Evolutionary conservation across 2,113 vertebrate genomes (phyloP).

Genomic region (Ceyx cyanopectus): DNA sequence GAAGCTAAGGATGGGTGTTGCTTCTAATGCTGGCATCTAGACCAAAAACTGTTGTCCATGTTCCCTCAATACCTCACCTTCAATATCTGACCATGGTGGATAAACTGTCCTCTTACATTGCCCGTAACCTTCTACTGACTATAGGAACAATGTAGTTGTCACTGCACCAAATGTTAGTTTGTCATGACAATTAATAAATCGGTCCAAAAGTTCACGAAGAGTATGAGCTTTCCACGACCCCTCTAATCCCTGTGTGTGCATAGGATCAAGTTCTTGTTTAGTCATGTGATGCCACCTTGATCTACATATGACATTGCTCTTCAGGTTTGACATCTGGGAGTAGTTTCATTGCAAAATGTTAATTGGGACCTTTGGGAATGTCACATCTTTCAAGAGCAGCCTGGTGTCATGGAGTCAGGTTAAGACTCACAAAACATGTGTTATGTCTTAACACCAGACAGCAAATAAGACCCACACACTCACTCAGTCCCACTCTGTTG

Average conservation of each 20-base stretch:
- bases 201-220: neutral
- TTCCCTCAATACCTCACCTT: neutral
- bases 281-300: neutral
- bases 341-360: neutral
- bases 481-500: neutral
- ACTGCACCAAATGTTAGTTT: neutral
- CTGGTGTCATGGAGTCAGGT: neutral
- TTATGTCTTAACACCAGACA: neutral
- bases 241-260: neutral
- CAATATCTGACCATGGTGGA: neutral
- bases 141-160: neutral
- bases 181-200: neutral
- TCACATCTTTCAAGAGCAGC: neutral
- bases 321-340: neutral
- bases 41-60: neutral
- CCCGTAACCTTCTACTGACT: rapidly evolving
- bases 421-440: neutral
- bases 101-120: neutral
- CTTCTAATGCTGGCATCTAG: neutral
- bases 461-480: neutral
- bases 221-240: neutral
- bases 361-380: neutral
- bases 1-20: neutral
- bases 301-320: neutral
- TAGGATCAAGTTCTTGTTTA: neutral